Base-by-base conservation (phyloP, 2,113 vertebrate genomes). In the Progne subis region DNA sequence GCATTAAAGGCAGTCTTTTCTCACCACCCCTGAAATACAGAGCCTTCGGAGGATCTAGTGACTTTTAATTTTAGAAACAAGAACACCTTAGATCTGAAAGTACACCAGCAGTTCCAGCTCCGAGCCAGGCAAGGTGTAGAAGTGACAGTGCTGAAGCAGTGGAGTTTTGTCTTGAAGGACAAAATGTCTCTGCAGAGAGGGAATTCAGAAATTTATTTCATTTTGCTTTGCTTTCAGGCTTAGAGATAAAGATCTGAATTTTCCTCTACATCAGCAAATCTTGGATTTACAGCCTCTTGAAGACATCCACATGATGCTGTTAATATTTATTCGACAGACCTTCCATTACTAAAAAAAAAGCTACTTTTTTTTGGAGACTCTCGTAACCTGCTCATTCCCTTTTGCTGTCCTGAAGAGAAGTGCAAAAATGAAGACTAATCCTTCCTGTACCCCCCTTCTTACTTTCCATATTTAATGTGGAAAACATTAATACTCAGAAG, bases 21-120 rank as follows among this genome's bases (percentile, higher is more conserved):
- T 95, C 85, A 90, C 90, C 90, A 79, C 44, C 52, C 34, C 68
- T 94, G 88, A 94, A 95, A 83, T 70, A 68, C 4, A 7, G 79
- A 94, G 64, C 72, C 64, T 83, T 94, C 1, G 4, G 90, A 92
- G 64, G 71, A 90, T 83, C 69, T 80, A 92, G 74, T 90, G 94
- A 86, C 80, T 95, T 82, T 82, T 92, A 82, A 94, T 94, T 88
- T 91, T 91, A 67, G 96, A 87, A 94, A 86, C 70, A 72, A 59
- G 88, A 95, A 71, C 85, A 95, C 86, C 86, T 95, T 95, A 88
- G 50, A 57, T 93, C 74, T 84, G 63, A 84, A 95, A 95, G 88
- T 83, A 86, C 71, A 95, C 14, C 72, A 79, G 56, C 88, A 82
- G 50, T 52, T 91, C 55, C 37, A 77, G 49, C 71, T 82, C 52